These are phyloP conservation scores for Drosophila ambigua DNA, from an alignment of 1,140 invertebrate genomes.

Conservation along the genomic window DNA sequence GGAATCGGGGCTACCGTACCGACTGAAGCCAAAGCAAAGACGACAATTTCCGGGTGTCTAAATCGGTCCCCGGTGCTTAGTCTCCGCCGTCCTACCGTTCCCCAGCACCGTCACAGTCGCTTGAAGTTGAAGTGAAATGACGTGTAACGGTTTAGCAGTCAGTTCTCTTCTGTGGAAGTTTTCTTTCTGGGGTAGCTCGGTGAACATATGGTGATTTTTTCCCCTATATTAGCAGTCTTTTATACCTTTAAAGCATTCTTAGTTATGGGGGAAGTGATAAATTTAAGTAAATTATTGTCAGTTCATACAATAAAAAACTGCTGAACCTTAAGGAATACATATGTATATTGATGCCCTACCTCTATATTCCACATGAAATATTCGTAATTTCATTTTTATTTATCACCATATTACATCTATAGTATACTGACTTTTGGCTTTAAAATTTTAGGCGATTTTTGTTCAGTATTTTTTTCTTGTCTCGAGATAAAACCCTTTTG, in stretches of 20 bases:
- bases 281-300: too few species aligned
- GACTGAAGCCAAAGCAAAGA: conserved; percentile 44
- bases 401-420: too few species aligned
- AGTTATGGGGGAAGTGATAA: too few species aligned
- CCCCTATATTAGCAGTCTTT: too few species aligned
- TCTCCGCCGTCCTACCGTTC: conserved; percentile 11
- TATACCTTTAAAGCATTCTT: too few species aligned
- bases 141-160: conserved; percentile 40
- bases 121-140: conserved; percentile 58
- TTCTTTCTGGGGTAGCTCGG: conserved; percentile 20
- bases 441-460: not conserved
- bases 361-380: too few species aligned
- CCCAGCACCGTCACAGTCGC: conserved; percentile 39
- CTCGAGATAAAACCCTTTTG: conserved; percentile 16
- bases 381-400: too few species aligned
- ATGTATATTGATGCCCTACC: too few species aligned
- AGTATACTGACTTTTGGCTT: too few species aligned
- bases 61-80: conserved; percentile 51
- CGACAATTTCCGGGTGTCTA: conserved; percentile 78
- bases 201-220: not conserved
- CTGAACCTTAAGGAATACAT: too few species aligned
- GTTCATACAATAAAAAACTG: too few species aligned
- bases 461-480: conserved; percentile 7
- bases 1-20: conserved; percentile 1
- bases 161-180: conserved; percentile 1